Base-by-base conservation (phyloP, 2,888 invertebrate species). In the Imbricaverruca yamaguchii region DNA sequence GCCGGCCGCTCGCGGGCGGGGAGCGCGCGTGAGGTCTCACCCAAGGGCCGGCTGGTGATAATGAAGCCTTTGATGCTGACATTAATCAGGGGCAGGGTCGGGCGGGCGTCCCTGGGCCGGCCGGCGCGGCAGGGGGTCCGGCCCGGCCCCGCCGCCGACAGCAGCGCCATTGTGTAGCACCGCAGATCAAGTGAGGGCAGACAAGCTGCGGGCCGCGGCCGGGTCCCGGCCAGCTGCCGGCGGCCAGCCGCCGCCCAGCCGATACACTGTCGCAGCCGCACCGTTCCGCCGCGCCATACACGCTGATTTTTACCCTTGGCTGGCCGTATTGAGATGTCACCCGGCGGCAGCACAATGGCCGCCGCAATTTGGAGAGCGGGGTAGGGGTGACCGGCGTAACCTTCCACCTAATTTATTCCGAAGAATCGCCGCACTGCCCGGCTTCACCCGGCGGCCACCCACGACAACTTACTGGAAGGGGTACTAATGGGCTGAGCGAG, bases 241-340 rank as follows among this genome's bases (percentile, higher is more conserved):
- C 65, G 65, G 23, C 23, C 7, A 0, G 65, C 11, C 18, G n/a
- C 23, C 18, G 65, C 65, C 10, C 23, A 18, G 65, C 65, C 23
- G 65, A 9, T 10, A 9, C 23, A 0, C n/a, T 18, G 65, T 21
- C 11, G 53, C 53, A 21, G 67, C 23, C 67, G 25, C 65, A 23
- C 67, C 67, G 63, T 63, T n/a, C 63, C 63, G n/a, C 69, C 3
- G 39, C 6, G 69, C 39, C 55, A 55, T 39, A 74, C 74, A 74
- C 53, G 55, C 74, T 69, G 74, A 74, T 74, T 74, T 74, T 55
- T 55, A 74, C 74, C 74, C 74, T 74, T 55, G 53, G 55, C 74
- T 74, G 74, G 74, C 18, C 18, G 74, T 74, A 74, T 74, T 74
- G 74, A 74, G 74, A 74, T 74, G 74, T 74, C 74, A 74, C 74